phyloP scores from a whole-genome alignment of 1,140 invertebrate genomes.

The Pinna nobilis region DNA sequence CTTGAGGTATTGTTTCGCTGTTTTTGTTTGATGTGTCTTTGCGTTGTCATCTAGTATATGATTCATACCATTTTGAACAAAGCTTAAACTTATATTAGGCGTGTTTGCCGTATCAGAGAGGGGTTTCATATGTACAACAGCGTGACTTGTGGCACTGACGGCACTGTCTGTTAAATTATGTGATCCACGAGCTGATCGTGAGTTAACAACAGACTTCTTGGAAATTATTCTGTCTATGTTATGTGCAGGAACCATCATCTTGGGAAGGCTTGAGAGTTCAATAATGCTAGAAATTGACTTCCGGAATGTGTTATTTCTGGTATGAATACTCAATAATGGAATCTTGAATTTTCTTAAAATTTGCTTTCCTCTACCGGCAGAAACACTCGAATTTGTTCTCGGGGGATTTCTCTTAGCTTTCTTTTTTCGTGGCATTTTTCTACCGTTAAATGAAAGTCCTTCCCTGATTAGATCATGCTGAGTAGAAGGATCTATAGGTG shows the following conservation, averaged over 20 bases:
- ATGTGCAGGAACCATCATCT: slow-evolving; percentile 17
- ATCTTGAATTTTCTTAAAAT: not conserved
- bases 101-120: too few species aligned
- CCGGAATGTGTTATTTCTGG: not conserved
- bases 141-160: too few species aligned
- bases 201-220: not conserved
- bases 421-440: not conserved
- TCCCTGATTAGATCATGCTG: not conserved
- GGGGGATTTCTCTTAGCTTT: not conserved
- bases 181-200: too few species aligned
- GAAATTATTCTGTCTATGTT: slow-evolving; percentile 15
- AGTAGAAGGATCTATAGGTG: not conserved
- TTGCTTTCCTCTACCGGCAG: slow-evolving; percentile 8
- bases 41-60: too few species aligned
- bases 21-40: too few species aligned
- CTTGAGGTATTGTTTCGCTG: too few species aligned
- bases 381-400: not conserved
- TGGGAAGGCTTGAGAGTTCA: slow-evolving; percentile 4
- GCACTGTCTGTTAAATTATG: too few species aligned
- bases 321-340: too few species aligned
- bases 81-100: too few species aligned
- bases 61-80: too few species aligned
- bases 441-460: not conserved
- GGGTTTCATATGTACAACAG: too few species aligned
- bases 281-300: slow-evolving; percentile 10